Percentiles rank a stretch among this genome's conserved stretches.
Evolutionary conservation across 2,113 vertebrate species (phyloP).

Genomic region (Arvicanthis niloticus): DNA sequence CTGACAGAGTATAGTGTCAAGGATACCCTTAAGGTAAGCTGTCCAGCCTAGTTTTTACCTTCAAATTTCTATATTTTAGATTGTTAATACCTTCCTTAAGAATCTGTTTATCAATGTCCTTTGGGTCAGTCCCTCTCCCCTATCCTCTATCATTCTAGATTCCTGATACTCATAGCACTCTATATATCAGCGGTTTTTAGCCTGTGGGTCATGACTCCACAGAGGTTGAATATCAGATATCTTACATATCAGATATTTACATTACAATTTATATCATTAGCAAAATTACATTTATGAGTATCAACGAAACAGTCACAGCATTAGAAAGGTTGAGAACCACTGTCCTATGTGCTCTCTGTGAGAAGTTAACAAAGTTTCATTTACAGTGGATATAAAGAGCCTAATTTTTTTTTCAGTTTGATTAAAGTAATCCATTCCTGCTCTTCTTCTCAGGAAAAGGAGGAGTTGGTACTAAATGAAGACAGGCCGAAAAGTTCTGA

Average conservation of each 20-base stretch:
- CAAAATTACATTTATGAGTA: neutral
- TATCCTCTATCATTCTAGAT: neutral
- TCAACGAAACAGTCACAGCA: neutral
- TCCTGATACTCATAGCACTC: neutral
- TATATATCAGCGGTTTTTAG: neutral
- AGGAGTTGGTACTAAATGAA: neutral
- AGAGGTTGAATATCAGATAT: neutral
- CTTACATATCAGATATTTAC: neutral
- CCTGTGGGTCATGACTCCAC: neutral
- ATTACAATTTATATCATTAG: neutral
- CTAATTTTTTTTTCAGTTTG: neutral
- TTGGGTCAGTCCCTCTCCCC: neutral
- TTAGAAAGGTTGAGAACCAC: neutral
- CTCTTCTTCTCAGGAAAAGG: slow-evolving; percentile 69
- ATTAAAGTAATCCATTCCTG: slow-evolving; percentile 86
- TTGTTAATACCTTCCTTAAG: neutral
- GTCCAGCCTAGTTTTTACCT: slow-evolving; percentile 19
- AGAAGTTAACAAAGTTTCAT: neutral
- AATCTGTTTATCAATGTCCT: neutral
- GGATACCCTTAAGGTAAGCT: slow-evolving; percentile 79
- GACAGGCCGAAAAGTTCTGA: slow-evolving; percentile 74
- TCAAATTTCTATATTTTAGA: neutral
- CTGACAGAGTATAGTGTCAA: slow-evolving; percentile 79
- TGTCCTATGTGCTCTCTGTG: neutral
- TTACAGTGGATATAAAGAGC: neutral